These are phyloP conservation scores for Clarias batrachus DNA, from an alignment of 2,113 vertebrate species.

Conservation along the genomic window DNA sequence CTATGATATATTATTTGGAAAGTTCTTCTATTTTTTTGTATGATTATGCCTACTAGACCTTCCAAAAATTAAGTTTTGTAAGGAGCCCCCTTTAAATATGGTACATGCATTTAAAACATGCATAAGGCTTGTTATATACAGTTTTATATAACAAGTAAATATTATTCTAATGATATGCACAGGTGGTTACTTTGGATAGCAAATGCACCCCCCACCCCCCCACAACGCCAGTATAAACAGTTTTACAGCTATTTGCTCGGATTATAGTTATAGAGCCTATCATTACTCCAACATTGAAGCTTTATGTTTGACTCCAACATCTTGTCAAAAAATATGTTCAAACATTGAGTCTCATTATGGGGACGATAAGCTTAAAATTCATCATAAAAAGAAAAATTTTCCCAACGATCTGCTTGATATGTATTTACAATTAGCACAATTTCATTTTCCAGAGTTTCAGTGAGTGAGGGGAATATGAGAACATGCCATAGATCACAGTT, in stretches of 20 bases:
- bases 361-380: constrained; percentile 43
- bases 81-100: too few relatives aligned
- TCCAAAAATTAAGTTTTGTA: too few relatives aligned
- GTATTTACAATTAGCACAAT: constrained; percentile 52
- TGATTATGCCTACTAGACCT: too few relatives aligned
- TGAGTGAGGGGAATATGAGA: background rate
- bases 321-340: constrained; percentile 39
- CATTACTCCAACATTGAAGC: constrained; percentile 29
- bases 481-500: constrained; percentile 48
- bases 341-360: constrained; percentile 32
- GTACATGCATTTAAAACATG: too few relatives aligned
- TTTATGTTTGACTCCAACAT: constrained; percentile 17
- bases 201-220: too few relatives aligned
- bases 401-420: constrained; percentile 40
- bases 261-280: constrained; percentile 34
- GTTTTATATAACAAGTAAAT: background rate
- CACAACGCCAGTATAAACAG: background rate
- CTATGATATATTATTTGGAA: too few relatives aligned
- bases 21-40: too few relatives aligned
- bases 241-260: constrained; percentile 32
- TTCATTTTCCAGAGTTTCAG: constrained; percentile 42
- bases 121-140: background rate
- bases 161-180: background rate
- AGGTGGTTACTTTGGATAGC: background rate
- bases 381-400: constrained; percentile 39